These are phyloP conservation scores for Leuciscus idus DNA, from an alignment of 2,113 vertebrate genomes.

Conservation along the genomic window DNA sequence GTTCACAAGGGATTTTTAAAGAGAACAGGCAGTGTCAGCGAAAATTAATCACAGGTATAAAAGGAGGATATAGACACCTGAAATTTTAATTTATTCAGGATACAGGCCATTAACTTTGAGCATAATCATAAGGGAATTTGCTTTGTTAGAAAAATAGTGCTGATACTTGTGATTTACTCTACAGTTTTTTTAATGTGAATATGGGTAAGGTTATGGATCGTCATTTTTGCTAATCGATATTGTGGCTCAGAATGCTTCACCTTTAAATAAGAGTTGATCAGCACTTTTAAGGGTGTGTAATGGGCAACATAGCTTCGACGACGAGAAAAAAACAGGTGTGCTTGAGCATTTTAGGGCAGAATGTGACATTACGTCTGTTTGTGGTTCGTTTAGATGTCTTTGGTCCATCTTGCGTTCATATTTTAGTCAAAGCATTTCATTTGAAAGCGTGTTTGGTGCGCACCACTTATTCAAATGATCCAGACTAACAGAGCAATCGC, in stretches of 20 bases:
- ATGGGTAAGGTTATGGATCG: background rate
- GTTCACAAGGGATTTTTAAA: background rate
- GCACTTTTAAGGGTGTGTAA: background rate
- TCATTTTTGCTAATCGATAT: background rate
- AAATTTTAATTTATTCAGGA: background rate
- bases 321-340: no score
- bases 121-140: background rate
- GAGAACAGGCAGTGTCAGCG: background rate
- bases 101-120: background rate
- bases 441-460: no score
- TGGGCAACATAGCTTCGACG: no score
- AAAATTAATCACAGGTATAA: background rate
- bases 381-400: no score
- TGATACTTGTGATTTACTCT: background rate
- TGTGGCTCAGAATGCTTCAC: background rate
- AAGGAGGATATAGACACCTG: conserved; percentile 2
- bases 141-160: background rate
- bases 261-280: background rate
- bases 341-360: no score
- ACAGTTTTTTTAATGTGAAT: background rate
- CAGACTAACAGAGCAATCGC: no score
- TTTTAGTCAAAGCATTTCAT: no score
- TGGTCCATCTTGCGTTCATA: no score
- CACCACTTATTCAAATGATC: no score
- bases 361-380: no score